Conservation (phyloP, 1,140 invertebrate genomes). For the Babylonia areolata region DNA sequence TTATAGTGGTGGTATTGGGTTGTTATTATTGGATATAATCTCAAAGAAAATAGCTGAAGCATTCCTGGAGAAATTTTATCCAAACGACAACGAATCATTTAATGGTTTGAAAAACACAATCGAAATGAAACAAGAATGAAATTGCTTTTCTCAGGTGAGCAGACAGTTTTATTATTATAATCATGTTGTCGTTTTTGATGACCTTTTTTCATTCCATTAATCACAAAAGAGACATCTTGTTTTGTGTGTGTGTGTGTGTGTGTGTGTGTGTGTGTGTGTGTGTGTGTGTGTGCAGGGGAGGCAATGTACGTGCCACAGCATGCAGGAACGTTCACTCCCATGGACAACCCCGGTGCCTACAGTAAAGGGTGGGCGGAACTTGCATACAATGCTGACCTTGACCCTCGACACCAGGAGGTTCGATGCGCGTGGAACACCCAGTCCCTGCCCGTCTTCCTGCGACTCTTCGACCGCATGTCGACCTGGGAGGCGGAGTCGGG, state of each 20-base stretch:
- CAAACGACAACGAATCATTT: no score
- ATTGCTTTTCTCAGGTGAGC: no score
- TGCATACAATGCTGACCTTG: constrained; percentile 79
- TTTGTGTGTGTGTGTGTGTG: constrained; percentile 13
- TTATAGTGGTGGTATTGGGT: no score
- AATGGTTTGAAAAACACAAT: no score
- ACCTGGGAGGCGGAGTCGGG: constrained; percentile 85
- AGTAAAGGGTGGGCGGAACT: constrained; percentile 60
- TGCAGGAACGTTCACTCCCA: constrained; percentile 34
- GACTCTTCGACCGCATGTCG: constrained; percentile 93
- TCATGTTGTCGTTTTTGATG: no score
- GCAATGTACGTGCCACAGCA: constrained; percentile 85
- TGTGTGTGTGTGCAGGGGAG: constrained; percentile 80
- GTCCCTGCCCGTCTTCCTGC: constrained; percentile 86
- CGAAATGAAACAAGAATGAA: no score
- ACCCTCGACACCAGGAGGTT: constrained; percentile 78
- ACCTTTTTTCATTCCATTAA: no score
- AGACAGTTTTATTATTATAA: no score
- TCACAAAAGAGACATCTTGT: no score
- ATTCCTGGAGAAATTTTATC: no score
- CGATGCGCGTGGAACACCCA: constrained; percentile 88
- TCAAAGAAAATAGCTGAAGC: no score
- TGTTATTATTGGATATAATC: no score
- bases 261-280: constrained; percentile 8
- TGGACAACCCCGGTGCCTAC: constrained; percentile 66